Conservation (phyloP, 1,140 invertebrate species). For the Scaptomyza hsui region DNA sequence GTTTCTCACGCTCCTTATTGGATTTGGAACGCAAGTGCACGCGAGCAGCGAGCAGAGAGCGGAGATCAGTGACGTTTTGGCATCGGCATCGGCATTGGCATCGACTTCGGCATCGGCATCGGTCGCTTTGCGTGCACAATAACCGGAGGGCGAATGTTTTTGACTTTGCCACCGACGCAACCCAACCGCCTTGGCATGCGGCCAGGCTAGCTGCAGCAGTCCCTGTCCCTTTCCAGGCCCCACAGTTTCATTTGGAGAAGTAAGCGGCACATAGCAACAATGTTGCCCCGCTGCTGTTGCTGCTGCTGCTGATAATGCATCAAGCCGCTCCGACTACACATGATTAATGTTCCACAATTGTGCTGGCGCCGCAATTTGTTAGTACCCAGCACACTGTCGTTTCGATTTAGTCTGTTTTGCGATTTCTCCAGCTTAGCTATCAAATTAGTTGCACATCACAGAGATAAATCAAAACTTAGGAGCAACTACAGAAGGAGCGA, state of each 20-base stretch:
- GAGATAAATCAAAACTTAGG: conserved; percentile 51
- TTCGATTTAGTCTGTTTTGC: conserved; percentile 13
- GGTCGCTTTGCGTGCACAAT: conserved; percentile 64
- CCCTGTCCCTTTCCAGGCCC: not conserved
- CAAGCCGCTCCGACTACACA: conserved; percentile 36
- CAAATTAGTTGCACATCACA: conserved; percentile 50
- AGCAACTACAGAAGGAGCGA: conserved; percentile 7
- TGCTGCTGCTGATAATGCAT: conserved; percentile 44
- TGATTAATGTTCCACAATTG: conserved; percentile 66
- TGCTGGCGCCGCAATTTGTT: conserved; percentile 55
- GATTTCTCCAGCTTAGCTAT: conserved; percentile 32
- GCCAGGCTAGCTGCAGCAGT: conserved; percentile 43
- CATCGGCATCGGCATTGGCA: conserved; percentile 9
- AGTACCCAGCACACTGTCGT: conserved; percentile 9
- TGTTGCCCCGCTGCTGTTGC: conserved; percentile 48
- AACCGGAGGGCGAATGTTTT: conserved; percentile 73
- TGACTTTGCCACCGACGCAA: conserved; percentile 74
- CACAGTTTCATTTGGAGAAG: conserved; percentile 33
- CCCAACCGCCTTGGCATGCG: conserved; percentile 40
- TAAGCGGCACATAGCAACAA: conserved; percentile 59
- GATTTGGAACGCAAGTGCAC: conserved; percentile 74
- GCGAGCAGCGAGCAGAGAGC: conserved; percentile 36
- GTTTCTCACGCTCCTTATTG: conserved; percentile 83
- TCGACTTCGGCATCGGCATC: conserved; percentile 4
- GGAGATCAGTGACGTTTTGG: conserved; percentile 16